These are phyloP conservation scores for Synergus umbraculus DNA, from an alignment of 2,888 invertebrate genomes.

Conservation along the genomic window DNA sequence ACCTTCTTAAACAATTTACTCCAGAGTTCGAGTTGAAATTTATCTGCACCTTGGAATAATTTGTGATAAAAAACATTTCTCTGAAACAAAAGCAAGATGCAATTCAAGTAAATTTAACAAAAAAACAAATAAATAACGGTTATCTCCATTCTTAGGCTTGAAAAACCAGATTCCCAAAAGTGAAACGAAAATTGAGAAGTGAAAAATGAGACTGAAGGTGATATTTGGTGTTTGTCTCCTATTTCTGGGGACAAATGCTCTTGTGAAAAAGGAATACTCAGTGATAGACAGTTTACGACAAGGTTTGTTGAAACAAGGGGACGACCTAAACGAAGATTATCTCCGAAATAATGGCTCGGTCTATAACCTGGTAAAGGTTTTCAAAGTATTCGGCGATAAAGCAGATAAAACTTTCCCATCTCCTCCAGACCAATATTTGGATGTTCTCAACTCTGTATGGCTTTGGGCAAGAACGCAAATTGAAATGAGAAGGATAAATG, in stretches of 20 bases:
- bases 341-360: constrained; percentile 76
- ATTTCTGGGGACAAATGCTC: constrained; percentile 43
- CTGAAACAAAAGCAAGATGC: neutral
- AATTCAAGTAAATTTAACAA: neutral
- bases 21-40: neutral
- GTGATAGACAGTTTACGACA: constrained; percentile 82
- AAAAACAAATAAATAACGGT: neutral
- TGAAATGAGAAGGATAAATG: constrained; percentile 82
- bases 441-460: constrained; percentile 78
- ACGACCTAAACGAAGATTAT: constrained; percentile 78
- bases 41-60: neutral
- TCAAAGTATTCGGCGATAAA: constrained; percentile 80
- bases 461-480: constrained; percentile 82
- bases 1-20: neutral
- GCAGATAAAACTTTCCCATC: constrained; percentile 74
- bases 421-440: constrained; percentile 58
- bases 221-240: constrained; percentile 24
- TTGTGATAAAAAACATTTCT: neutral
- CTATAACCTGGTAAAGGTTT: constrained; percentile 80
- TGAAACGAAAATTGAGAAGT: constrained; percentile 1
- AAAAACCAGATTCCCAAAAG: neutral
- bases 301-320: constrained; percentile 81
- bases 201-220: constrained; percentile 20
- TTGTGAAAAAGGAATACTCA: constrained; percentile 61
- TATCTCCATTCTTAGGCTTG: constrained; percentile 13